phyloP scores from a whole-genome alignment of 2,888 invertebrate species.

The Lamproptera curius region DNA sequence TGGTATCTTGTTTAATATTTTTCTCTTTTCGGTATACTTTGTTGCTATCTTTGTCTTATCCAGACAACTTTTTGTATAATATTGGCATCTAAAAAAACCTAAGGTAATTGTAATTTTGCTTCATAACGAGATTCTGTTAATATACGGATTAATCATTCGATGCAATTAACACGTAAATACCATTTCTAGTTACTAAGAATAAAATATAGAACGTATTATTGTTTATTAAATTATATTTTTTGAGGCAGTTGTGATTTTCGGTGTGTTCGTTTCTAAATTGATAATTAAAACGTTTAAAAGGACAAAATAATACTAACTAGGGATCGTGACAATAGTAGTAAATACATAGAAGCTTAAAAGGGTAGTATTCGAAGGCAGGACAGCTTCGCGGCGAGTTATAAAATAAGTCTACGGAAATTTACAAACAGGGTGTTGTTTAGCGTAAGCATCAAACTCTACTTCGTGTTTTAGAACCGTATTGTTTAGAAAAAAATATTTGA shows the following conservation, averaged over 20 bases:
- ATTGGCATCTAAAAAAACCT: too few relatives aligned
- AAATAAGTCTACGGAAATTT: conserved; percentile 41
- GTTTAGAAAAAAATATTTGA: too few relatives aligned
- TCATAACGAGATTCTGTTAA: too few relatives aligned
- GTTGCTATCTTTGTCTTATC: too few relatives aligned
- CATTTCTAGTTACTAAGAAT: neutral
- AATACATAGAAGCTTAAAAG: conserved; percentile 64
- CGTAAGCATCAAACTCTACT: conserved; percentile 52
- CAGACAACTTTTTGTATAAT: too few relatives aligned
- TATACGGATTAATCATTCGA: conserved; percentile 5
- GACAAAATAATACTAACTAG: conserved; percentile 46
- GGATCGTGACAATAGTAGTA: conserved; percentile 74
- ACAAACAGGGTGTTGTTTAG: conserved; percentile 63
- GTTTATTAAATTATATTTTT: conserved; percentile 10
- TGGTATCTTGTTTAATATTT: too few relatives aligned
- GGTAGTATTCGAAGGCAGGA: conserved; percentile 57
- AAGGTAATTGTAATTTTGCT: too few relatives aligned
- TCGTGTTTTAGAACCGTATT: too few relatives aligned
- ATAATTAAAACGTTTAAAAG: conserved; percentile 15
- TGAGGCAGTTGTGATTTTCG: neutral
- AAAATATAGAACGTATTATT: conserved; percentile 3
- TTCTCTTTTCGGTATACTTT: too few relatives aligned
- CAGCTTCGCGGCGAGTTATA: conserved; percentile 53
- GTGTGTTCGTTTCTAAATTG: conserved; percentile 1
- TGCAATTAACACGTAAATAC: conserved; percentile 4